Percentiles rank a stretch among this genome's conserved stretches.
These are phyloP conservation scores for Sthenelais limicola DNA, from an alignment of 2,888 invertebrate species.

Conservation along the genomic window DNA sequence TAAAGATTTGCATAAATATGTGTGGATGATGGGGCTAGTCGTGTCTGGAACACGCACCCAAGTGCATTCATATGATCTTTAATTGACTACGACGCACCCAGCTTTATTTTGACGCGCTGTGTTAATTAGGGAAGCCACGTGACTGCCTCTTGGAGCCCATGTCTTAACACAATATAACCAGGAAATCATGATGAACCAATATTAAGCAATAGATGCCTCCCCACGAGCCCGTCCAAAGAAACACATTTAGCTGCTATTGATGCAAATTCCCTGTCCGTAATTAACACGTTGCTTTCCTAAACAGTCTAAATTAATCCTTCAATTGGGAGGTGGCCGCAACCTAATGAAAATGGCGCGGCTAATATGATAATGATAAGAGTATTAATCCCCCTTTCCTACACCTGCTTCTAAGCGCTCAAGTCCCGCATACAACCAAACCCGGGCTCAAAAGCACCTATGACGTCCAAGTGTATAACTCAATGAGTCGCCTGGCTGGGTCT, in stretches of 20 bases:
- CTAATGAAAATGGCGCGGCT: slow-evolving; percentile 35
- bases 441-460: not conserved
- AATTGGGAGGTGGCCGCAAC: not conserved
- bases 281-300: slow-evolving; percentile 32
- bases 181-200: too few species aligned
- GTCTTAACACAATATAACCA: too few species aligned
- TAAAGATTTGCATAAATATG: slow-evolving; percentile 11
- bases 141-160: too few species aligned
- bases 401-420: slow-evolving; percentile 4
- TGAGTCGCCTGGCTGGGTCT: not conserved
- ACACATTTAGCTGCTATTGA: too few species aligned
- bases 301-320: slow-evolving; percentile 14
- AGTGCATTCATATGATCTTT: slow-evolving; percentile 12
- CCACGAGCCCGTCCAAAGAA: too few species aligned
- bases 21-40: slow-evolving; percentile 26
- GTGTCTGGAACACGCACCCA: slow-evolving; percentile 3
- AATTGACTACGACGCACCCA: too few species aligned
- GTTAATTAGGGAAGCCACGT: too few species aligned
- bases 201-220: too few species aligned
- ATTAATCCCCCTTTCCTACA: slow-evolving; percentile 15
- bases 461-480: slow-evolving; percentile 12
- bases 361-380: slow-evolving; percentile 32
- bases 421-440: not conserved
- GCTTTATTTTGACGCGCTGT: too few species aligned
- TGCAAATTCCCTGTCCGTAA: slow-evolving; percentile 4